Percentiles rank a stretch among this genome's conserved stretches.
These are phyloP conservation scores for Lacerta agilis DNA, from an alignment of 2,797 vertebrate species.

Conservation along the genomic window DNA sequence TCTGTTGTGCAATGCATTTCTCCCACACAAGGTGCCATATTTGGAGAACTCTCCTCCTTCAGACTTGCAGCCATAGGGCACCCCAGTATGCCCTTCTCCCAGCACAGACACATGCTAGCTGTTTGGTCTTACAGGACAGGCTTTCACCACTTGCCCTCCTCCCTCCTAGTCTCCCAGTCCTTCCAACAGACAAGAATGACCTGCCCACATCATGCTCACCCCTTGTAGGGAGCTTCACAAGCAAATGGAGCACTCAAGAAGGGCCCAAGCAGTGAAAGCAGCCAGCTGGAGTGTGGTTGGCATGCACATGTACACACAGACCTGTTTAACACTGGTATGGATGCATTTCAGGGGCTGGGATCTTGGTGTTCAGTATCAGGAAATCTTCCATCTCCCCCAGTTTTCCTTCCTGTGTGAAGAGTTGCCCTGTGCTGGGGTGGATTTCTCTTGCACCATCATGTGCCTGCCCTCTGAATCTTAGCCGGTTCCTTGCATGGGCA, in stretches of 20 bases:
- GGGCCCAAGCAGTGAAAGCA: not conserved
- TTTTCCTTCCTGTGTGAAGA: not conserved
- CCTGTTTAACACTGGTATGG: not conserved
- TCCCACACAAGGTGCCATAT: conserved; percentile 28
- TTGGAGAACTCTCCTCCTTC: not conserved
- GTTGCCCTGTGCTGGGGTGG: not conserved
- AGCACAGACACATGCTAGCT: not conserved
- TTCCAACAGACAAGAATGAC: not conserved
- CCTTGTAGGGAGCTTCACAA: not conserved
- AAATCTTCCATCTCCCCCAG: not conserved
- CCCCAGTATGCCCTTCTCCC: no score
- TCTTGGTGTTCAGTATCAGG: not conserved
- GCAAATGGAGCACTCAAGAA: no score
- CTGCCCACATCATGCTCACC: not conserved
- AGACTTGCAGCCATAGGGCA: not conserved
- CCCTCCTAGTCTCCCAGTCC: conserved; percentile 5
- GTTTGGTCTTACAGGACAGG: not conserved
- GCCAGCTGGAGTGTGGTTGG: not conserved
- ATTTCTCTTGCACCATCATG: not conserved
- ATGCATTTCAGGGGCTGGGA: not conserved
- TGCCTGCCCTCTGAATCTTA: not conserved
- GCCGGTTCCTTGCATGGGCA: not conserved
- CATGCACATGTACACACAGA: not conserved
- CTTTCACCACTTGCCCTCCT: not conserved
- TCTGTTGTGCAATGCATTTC: accelerated